Conservation (phyloP, 2,797 vertebrate species). For the Lacerta viridis region DNA sequence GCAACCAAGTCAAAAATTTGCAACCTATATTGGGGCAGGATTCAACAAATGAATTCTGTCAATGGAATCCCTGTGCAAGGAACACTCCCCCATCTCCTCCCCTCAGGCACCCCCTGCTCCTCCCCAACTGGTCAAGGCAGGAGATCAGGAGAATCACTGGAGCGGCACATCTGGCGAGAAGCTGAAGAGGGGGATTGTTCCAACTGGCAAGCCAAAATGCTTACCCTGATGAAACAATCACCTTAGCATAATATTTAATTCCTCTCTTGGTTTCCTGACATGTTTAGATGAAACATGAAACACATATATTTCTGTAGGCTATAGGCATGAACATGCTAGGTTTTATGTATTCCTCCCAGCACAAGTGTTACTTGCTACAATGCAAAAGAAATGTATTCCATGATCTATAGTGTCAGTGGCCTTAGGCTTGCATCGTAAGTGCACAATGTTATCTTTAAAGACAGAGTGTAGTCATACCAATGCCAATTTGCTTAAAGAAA, state of each 20-base stretch:
- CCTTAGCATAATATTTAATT: too few relatives aligned
- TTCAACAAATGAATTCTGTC: too few relatives aligned
- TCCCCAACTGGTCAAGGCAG: too few relatives aligned
- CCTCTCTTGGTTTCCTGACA: background rate
- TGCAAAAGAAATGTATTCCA: conserved; percentile 5
- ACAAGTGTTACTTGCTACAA: background rate
- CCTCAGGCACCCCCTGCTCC: too few relatives aligned
- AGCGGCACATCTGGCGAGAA: too few relatives aligned
- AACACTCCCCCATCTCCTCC: too few relatives aligned
- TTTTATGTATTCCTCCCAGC: background rate
- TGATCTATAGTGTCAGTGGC: background rate
- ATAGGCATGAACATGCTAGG: background rate
- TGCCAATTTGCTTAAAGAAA: conserved; percentile 18
- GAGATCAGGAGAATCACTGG: too few relatives aligned
- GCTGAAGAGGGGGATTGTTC: too few relatives aligned
- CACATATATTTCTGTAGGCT: background rate
- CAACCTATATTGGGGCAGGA: background rate
- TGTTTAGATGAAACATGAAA: background rate
- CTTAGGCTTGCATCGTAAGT: background rate
- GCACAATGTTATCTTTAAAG: conserved; percentile 9
- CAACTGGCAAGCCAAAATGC: too few relatives aligned
- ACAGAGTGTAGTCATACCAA: conserved; percentile 24
- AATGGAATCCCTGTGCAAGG: too few relatives aligned
- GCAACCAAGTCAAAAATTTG: background rate
- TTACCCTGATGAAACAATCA: too few relatives aligned